Evolutionary conservation across 2,113 vertebrate genomes (phyloP), one percentile per base, ranked within the genome.

Genomic region (Gnathonemus longibarbis): DNA sequence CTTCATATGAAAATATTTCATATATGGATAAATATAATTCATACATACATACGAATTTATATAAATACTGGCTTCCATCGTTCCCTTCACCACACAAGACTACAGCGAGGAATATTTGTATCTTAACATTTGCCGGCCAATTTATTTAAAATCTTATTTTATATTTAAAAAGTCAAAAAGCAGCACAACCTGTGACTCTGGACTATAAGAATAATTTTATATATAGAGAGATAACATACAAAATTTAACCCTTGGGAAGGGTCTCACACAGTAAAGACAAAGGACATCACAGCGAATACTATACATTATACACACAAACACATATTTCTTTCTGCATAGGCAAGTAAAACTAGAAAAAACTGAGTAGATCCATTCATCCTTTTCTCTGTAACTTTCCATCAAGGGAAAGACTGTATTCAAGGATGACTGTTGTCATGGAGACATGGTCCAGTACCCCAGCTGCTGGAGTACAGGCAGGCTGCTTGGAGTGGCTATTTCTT

Each of bases 1-100:
- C 93, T 94, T 93, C 93, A 93, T 96, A 96, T 90, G 94, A 96
- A 96, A 96, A 96, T 96, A 96, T 96, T 95, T 92, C 96, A 96
- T 96, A 94, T 95, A 95, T 94, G 95, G 93, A 95, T 94, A 94
- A 93, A 93, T 93, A 93, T 91, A 94, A 91, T 93, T 91, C 91
- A 93, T 93, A 93, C 91, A 90, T 93, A 94, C 93, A 94, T 92
- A 92, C 90, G 77, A 91, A 83, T 89, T 53, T 89, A 84, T 84
- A 84, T 90, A 90, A 88, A 91, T 88, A 93, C 88, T 94, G 90
- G 50, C 91, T 90, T 89, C 24, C 91, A 39, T 93, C 94, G 90
- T 92, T 93, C 94, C 94, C 94, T 95, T 94, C 92, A 94, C 90
- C 91, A 77, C 93, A 94, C 52, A 94, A 91, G 93, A 93, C 93